phyloP scores from a whole-genome alignment of 2,797 vertebrate species.

The Trematomus bernacchii region DNA sequence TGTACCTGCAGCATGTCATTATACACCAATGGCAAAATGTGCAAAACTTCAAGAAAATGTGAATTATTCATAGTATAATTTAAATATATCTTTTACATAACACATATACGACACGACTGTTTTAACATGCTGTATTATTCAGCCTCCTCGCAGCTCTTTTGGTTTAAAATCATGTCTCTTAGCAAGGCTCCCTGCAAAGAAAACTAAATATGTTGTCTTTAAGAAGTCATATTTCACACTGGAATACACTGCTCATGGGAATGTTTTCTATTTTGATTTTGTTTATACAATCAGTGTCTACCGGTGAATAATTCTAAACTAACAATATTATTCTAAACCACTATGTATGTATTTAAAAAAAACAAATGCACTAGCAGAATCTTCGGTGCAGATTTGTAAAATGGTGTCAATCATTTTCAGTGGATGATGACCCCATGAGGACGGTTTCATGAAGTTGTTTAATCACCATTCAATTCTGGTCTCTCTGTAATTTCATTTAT shows the following conservation, averaged over 20 bases:
- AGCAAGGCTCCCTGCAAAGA: slow-evolving; percentile 3
- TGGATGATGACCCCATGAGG: not conserved
- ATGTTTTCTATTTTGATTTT: not conserved
- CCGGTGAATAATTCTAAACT: not conserved
- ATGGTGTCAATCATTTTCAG: slow-evolving; percentile 1
- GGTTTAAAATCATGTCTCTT: slow-evolving; percentile 5
- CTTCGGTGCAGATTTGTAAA: slow-evolving; percentile 7
- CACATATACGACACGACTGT: slow-evolving; percentile 1
- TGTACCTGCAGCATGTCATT: slow-evolving; percentile 26
- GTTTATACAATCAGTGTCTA: not conserved
- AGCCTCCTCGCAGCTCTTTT: not conserved
- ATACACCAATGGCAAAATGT: slow-evolving; percentile 8
- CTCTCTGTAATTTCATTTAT: slow-evolving; percentile 32
- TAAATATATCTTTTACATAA: not conserved
- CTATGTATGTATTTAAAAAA: not conserved
- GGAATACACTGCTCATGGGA: not conserved
- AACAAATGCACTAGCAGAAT: not conserved
- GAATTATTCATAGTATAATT: slow-evolving; percentile 18
- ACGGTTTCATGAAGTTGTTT: slow-evolving; percentile 14
- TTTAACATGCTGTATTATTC: slow-evolving; percentile 12
- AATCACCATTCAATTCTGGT: slow-evolving; percentile 21
- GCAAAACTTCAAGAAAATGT: slow-evolving; percentile 5
- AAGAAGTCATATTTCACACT: slow-evolving; percentile 8
- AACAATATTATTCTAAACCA: not conserved
- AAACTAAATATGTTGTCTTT: slow-evolving; percentile 3